Percentiles rank a stretch among this genome's conserved stretches.
Evolutionary conservation across 92 coral and sea anemone species (phyloP).

Genomic region (Phymanthus crucifer): DNA sequence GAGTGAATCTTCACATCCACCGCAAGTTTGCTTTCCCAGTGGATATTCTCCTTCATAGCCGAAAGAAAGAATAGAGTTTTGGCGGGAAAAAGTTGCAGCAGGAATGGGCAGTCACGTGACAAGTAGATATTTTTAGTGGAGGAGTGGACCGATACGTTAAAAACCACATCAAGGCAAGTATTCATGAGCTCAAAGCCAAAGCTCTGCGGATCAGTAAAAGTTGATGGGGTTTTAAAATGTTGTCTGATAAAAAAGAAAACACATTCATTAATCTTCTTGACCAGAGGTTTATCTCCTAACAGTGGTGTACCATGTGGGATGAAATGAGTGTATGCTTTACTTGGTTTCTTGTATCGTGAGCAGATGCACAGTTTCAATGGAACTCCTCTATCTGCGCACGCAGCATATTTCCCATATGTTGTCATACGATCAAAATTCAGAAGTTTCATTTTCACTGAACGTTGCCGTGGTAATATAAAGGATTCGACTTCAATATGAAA

Average conservation of each 20-base stretch:
- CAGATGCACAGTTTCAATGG: conserved; percentile 69
- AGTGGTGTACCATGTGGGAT: not conserved
- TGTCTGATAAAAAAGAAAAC: not conserved
- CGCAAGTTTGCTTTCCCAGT: not conserved
- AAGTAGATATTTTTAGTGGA: not conserved
- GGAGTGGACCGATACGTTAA: not conserved
- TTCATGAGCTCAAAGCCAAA: not conserved
- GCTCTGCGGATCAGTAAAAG: not conserved
- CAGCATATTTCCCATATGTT: conserved; percentile 59
- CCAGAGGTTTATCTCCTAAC: not conserved
- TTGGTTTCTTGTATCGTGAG: conserved; percentile 20
- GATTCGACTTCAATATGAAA: conserved; percentile 66
- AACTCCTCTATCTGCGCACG: conserved; percentile 62
- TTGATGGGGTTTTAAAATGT: not conserved
- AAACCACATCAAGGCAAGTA: not conserved
- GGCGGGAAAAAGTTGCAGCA: not conserved
- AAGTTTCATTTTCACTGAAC: conserved; percentile 53
- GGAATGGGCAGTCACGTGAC: conserved; percentile 2
- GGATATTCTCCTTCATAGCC: not conserved
- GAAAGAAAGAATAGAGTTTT: not conserved
- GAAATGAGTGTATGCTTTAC: not conserved
- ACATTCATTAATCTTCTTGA: not conserved
- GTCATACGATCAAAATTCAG: conserved; percentile 61
- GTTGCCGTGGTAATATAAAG: conserved; percentile 5
- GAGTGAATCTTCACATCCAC: not conserved